Conservation (phyloP, 2,113 vertebrate genomes). For the Oncorhynchus gorbuscha region DNA sequence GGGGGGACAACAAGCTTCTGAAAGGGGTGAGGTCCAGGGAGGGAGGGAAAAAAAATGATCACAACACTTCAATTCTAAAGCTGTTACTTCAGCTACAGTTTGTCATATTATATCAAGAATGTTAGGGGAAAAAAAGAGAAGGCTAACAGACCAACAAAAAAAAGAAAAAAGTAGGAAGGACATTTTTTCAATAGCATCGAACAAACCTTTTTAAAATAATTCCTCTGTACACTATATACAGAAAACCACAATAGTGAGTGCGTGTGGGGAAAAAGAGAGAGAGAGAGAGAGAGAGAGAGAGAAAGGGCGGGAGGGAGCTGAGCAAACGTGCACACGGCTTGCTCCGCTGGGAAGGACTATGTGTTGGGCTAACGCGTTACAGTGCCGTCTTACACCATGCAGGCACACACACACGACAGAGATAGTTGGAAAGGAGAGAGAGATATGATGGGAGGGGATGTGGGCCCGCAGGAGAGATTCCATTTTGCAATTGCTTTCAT, state of each 20-base stretch:
- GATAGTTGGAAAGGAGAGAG: slow-evolving; percentile 1
- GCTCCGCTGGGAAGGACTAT: slow-evolving; percentile 18
- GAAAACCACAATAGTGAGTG: slow-evolving; percentile 64
- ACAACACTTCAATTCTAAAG: slow-evolving; percentile 44
- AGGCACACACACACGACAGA: slow-evolving; percentile 14
- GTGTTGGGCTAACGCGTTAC: slow-evolving; percentile 17
- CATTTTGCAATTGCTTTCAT: no score
- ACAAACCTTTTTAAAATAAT: slow-evolving; percentile 86
- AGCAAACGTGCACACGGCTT: slow-evolving; percentile 23
- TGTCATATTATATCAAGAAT: slow-evolving; percentile 74
- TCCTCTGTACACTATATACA: slow-evolving; percentile 98
- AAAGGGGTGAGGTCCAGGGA: neutral
- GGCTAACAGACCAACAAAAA: slow-evolving; percentile 62
- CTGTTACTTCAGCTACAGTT: slow-evolving; percentile 71
- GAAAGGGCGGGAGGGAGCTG: neutral
- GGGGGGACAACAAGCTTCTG: neutral
- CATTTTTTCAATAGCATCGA: slow-evolving; percentile 66
- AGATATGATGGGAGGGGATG: no score
- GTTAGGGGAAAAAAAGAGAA: slow-evolving; percentile 71
- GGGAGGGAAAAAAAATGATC: slow-evolving; percentile 5
- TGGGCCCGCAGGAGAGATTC: no score
- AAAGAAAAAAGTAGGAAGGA: slow-evolving; percentile 51
- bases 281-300: neutral
- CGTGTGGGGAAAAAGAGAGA: slow-evolving; percentile 37
- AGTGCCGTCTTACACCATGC: slow-evolving; percentile 40